Conservation (phyloP, 2,888 invertebrate genomes). For the Diaprepes abbreviatus region DNA sequence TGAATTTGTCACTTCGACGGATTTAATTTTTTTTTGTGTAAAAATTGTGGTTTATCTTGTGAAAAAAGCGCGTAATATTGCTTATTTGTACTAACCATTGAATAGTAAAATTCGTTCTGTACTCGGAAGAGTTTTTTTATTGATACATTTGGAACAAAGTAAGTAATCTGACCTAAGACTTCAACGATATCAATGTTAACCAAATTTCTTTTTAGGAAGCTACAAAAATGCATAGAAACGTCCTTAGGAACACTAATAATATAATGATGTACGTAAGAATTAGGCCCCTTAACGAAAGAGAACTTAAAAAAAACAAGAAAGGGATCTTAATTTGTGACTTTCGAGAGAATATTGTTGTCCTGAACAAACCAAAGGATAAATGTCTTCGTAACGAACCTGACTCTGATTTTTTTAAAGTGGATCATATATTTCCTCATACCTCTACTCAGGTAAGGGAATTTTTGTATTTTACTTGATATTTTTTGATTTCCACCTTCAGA, state of each 20-base stretch:
- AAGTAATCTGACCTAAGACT: not conserved
- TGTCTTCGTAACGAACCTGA: constrained; percentile 57
- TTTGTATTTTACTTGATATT: no score
- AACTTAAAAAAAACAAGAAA: constrained; percentile 80
- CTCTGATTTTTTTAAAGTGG: constrained; percentile 90
- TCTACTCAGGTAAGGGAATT: constrained; percentile 83
- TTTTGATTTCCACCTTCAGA: no score
- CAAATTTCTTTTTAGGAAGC: not conserved
- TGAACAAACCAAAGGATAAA: constrained; percentile 80
- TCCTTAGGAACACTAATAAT: constrained; percentile 75
- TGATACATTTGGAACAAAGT: not conserved
- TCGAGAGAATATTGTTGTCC: constrained; percentile 82
- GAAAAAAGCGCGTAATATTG: not conserved
- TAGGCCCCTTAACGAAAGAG: constrained; percentile 91
- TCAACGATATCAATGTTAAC: not conserved
- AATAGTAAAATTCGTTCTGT: not conserved
- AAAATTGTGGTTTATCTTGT: not conserved
- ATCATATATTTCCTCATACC: constrained; percentile 90
- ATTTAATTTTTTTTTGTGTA: not conserved
- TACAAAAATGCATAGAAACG: not conserved
- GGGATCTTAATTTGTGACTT: constrained; percentile 84
- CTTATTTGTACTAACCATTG: not conserved
- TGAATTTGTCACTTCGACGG: not conserved
- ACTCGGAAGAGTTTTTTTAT: not conserved
- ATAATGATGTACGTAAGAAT: constrained; percentile 96